A percentile compares a stretch with the other conserved stretches of the same genome.
Conservation (phyloP, 2,888 invertebrate genomes). For the Lasioglossum oenotherae region DNA sequence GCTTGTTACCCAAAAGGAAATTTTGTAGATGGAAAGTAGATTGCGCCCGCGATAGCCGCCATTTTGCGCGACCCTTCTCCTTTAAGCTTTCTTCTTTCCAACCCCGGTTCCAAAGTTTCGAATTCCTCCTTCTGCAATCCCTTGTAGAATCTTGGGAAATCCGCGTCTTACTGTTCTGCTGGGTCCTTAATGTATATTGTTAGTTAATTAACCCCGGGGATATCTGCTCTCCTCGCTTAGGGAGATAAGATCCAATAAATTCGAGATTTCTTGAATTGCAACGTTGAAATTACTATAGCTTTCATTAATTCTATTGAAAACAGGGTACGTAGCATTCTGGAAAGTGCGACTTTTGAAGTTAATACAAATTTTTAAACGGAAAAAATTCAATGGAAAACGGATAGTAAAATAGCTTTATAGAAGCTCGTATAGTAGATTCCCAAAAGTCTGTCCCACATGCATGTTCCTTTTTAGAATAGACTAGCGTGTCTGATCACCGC, state of each 20-base stretch:
- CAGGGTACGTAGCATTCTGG: too few species aligned
- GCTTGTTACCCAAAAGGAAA: slow-evolving; percentile 9
- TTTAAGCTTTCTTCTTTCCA: background rate
- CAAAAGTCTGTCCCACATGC: background rate
- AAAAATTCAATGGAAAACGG: background rate
- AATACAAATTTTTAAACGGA: background rate
- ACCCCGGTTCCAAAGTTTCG: background rate
- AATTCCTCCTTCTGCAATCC: background rate
- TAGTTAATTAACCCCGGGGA: background rate
- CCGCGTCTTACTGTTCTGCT: background rate
- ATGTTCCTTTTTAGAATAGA: background rate
- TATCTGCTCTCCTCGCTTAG: background rate
- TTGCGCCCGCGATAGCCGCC: slow-evolving; percentile 1
- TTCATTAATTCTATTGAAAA: background rate
- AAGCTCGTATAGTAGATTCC: background rate
- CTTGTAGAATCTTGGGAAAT: background rate
- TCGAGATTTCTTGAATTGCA: background rate
- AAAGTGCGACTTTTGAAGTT: background rate
- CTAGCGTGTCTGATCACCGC: background rate
- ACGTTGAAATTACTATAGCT: background rate
- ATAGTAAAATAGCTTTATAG: background rate
- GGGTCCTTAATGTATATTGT: background rate
- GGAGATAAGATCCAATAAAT: background rate
- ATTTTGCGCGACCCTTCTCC: background rate
- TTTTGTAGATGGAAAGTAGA: slow-evolving; percentile 13